Evolutionary conservation across 2,888 invertebrate genomes (phyloP).

Genomic region (Tuberolachnus salignus): DNA sequence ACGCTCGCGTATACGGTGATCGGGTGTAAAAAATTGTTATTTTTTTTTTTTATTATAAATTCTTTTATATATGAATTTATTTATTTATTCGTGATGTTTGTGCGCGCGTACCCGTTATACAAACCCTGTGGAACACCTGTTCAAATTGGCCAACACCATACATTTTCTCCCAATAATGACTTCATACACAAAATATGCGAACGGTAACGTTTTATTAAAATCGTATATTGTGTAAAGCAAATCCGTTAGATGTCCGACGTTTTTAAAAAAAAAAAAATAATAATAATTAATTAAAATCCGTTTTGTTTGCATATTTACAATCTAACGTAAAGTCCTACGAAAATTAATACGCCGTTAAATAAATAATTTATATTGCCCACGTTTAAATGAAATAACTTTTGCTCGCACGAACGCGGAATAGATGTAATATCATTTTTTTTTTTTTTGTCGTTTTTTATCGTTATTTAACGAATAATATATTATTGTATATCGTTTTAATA

Average conservation of each 20-base stretch:
- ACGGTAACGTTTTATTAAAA: no score
- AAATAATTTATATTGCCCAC: no score
- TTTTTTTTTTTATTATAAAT: neutral
- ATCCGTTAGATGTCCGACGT: neutral
- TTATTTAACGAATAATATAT: neutral
- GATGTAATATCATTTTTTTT: no score
- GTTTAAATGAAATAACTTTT: neutral
- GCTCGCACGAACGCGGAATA: neutral
- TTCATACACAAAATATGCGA: neutral
- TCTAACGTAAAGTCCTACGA: neutral
- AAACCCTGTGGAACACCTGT: constrained; percentile 37
- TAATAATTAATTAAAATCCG: no score
- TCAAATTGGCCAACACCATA: constrained; percentile 3
- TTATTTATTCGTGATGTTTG: neutral
- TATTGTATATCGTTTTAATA: neutral
- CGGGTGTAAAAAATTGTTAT: constrained; percentile 1
- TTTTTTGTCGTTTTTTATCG: neutral
- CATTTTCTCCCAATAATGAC: constrained; percentile 15
- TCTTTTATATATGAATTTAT: neutral
- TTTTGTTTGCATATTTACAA: neutral
- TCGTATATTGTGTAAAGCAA: no score
- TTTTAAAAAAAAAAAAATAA: no score
- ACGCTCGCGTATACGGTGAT: neutral
- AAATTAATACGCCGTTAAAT: no score
- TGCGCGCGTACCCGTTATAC: neutral